Base-by-base conservation (phyloP, 2,113 vertebrate species). In the Notothenia coriiceps region DNA sequence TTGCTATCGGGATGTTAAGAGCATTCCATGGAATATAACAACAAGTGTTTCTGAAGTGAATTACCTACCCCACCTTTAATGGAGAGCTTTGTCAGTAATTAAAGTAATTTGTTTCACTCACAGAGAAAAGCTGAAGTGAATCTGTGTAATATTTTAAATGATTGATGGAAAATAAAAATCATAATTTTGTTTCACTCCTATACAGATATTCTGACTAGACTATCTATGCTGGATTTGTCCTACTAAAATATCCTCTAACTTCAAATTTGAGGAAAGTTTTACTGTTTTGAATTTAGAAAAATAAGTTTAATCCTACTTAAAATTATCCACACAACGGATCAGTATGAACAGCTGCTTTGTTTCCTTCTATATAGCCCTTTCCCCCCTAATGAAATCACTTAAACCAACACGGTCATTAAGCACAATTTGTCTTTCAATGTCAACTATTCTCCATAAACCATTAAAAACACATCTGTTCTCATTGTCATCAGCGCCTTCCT, bases 401-500 rank as follows among this genome's bases (percentile, higher is more conserved):
- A 6, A 60, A 22, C 5, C 50, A 44, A 18, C 9, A 50, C 20
- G 11, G 29, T 25, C 10, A 22, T 10, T 1, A 43, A 43, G 10
- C 29, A 22, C 43, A 29, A 49, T 71, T 65, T 49, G 15, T 59
- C 71, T n/a, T 50, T 71, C 1, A 68, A 29, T 59, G 7, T 63
- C 65, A 40, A 7, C 7, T 40, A 40, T 40, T 40, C 40, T 69
- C 64, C 35, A 50, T 35, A 44, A 74, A 46, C 43, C 67, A 18
- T 63, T 74, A 56, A 66, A 82, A 77, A 70, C 55, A 44, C 74
- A 81, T 86, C 46, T 83, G 56, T 51, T 61, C 15, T 29, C 61
- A n/a, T 11, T 9, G 10, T 66, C 67, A 43, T 62, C 63, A 11
- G 51, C 57, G 43, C 77, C 33, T 5, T 8, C 43, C 57, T 70